Evolutionary conservation across 2,113 vertebrate species (phyloP).

Genomic region (Meles meles): DNA sequence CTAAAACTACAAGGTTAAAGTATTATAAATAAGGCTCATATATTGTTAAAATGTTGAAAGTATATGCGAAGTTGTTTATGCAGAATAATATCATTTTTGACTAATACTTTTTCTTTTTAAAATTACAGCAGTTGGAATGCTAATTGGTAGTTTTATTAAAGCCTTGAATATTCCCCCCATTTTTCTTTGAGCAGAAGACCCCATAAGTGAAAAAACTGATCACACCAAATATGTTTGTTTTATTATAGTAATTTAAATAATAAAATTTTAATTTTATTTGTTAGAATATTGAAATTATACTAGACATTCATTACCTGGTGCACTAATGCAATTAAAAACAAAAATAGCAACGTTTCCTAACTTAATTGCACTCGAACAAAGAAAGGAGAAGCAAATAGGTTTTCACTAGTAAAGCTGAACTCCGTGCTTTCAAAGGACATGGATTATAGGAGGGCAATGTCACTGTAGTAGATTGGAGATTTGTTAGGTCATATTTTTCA

Average conservation of each 20-base stretch:
- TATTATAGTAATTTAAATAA: constrained; percentile 24
- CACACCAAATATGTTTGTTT: neutral
- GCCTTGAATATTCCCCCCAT: neutral
- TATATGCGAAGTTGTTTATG: neutral
- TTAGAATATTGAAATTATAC: constrained; percentile 36
- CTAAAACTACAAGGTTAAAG: neutral
- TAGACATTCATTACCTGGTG: neutral
- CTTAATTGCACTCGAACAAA: constrained; percentile 12
- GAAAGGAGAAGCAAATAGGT: neutral
- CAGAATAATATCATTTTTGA: neutral
- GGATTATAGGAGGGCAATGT: neutral
- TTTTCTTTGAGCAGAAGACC: neutral
- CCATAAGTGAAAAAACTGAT: neutral
- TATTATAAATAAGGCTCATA: neutral
- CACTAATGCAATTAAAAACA: neutral
- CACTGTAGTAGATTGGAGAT: neutral
- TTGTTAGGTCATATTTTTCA: neutral
- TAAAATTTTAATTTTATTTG: neutral
- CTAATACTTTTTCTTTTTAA: neutral
- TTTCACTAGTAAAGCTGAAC: neutral
- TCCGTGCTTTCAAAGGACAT: neutral
- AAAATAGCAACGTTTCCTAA: neutral
- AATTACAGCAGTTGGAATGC: neutral
- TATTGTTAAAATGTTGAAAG: neutral
- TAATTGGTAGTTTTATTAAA: neutral